Conservation (phyloP, 2,113 vertebrate genomes). For the Siniperca knerii region DNA sequence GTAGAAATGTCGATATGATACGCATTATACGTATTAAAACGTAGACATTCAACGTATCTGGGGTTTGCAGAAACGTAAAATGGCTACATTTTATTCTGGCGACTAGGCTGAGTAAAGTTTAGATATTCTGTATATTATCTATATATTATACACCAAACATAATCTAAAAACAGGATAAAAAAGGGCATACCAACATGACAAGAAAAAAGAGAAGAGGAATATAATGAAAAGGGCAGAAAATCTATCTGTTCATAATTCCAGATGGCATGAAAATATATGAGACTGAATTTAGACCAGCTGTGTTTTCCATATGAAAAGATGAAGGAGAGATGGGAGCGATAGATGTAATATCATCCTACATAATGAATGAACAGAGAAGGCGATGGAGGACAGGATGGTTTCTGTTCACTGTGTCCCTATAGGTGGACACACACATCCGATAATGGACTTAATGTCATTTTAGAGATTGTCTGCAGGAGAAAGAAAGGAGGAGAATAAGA, state of each 20-base stretch:
- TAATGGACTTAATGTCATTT: constrained; percentile 54
- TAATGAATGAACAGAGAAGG: constrained; percentile 24
- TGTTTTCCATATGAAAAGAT: constrained; percentile 3
- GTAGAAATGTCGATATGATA: too few relatives aligned
- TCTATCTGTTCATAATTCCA: not conserved
- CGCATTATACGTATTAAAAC: too few relatives aligned
- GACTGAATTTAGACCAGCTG: constrained; percentile 17
- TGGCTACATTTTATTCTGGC: too few relatives aligned
- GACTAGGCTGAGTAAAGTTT: not conserved
- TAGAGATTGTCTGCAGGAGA: not conserved
- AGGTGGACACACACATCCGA: constrained; percentile 7
- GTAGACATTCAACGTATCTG: too few relatives aligned
- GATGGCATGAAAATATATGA: not conserved
- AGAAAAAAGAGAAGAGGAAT: not conserved
- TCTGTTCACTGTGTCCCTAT: constrained; percentile 12
- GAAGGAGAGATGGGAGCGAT: not conserved
- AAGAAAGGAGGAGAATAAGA: not conserved
- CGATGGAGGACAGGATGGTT: constrained; percentile 18
- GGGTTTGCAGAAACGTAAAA: too few relatives aligned
- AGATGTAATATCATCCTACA: constrained; percentile 30
- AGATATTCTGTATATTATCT: not conserved
- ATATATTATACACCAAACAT: not conserved
- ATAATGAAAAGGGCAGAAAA: not conserved
- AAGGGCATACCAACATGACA: not conserved
- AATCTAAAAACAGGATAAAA: not conserved